phyloP scores from a whole-genome alignment of 1,140 invertebrate species.

The Hestina assimilis region DNA sequence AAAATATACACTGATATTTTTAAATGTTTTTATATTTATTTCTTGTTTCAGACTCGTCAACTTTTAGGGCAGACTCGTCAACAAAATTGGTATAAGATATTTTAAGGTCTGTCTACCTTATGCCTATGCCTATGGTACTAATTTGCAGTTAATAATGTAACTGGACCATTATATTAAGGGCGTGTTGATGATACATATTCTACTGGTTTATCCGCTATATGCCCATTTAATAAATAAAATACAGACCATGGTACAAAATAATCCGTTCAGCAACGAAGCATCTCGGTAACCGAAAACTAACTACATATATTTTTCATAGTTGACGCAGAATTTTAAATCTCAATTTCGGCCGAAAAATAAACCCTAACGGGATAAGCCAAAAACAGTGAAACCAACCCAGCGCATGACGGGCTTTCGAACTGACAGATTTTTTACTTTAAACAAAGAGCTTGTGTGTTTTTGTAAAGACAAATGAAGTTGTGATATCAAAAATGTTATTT shows the following conservation, averaged over 20 bases:
- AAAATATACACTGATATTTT: too few species aligned
- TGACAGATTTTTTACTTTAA: conserved; percentile 1
- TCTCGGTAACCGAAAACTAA: conserved; percentile 22
- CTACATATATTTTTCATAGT: conserved; percentile 34
- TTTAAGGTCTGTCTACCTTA: too few species aligned
- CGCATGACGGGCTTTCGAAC: conserved; percentile 8
- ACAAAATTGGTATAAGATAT: too few species aligned
- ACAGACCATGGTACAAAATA: conserved; percentile 11
- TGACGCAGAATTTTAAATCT: conserved; percentile 35
- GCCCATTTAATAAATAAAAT: conserved; percentile 10
- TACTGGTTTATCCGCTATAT: neutral
- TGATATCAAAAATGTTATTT: too few species aligned
- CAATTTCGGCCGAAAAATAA: conserved; percentile 35
- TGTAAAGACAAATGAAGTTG: neutral
- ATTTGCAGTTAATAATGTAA: too few species aligned
- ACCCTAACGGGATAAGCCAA: conserved; percentile 4
- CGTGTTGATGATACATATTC: neutral
- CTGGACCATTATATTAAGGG: too few species aligned
- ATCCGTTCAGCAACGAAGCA: conserved; percentile 30
- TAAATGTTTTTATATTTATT: too few species aligned
- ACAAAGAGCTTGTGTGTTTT: neutral
- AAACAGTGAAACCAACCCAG: conserved; percentile 20
- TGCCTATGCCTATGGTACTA: too few species aligned
- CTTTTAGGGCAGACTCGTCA: too few species aligned
- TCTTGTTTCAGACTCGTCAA: too few species aligned